Evolutionary conservation across 1,140 invertebrate genomes (phyloP).

Genomic region (Thrips palmi): DNA sequence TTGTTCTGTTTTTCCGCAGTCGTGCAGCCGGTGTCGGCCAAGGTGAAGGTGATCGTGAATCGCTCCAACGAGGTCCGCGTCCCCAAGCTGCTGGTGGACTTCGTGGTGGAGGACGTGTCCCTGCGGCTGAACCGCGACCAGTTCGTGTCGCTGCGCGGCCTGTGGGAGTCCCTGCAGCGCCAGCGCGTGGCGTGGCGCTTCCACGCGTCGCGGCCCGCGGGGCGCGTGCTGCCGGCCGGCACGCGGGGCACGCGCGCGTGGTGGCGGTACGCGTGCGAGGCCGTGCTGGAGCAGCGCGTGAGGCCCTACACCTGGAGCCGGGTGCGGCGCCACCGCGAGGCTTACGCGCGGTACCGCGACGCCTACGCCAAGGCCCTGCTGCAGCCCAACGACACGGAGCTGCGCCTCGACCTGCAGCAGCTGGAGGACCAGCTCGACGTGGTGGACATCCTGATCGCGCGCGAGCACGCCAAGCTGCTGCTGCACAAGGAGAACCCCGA

Average conservation of each 20-base stretch:
- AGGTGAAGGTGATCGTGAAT: slow-evolving; percentile 63
- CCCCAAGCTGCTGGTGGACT: slow-evolving; percentile 52
- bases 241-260: no score
- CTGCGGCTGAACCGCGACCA: slow-evolving; percentile 49
- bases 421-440: slow-evolving; percentile 56
- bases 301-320: slow-evolving; percentile 52
- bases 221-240: no score
- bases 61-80: slow-evolving; percentile 47
- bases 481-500: slow-evolving; percentile 34
- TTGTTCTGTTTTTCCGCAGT: slow-evolving; percentile 30
- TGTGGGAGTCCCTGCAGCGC: no score
- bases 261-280: slow-evolving; percentile 62
- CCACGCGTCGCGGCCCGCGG: no score
- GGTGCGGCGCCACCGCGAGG: slow-evolving; percentile 42
- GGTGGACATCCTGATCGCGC: slow-evolving; percentile 55
- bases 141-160: no score
- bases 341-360: slow-evolving; percentile 48
- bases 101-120: slow-evolving; percentile 58
- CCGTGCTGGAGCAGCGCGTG: slow-evolving; percentile 50
- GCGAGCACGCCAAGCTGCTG: slow-evolving; percentile 56
- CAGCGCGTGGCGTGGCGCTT: no score
- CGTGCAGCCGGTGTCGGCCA: slow-evolving; percentile 51
- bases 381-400: slow-evolving; percentile 49
- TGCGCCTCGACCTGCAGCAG: slow-evolving; percentile 51
- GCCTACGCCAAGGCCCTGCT: slow-evolving; percentile 51